A percentile compares a stretch with the other conserved stretches of the same genome.
These are phyloP conservation scores for Trematomus loennbergii DNA, from an alignment of 2,113 vertebrate species.

Conservation along the genomic window DNA sequence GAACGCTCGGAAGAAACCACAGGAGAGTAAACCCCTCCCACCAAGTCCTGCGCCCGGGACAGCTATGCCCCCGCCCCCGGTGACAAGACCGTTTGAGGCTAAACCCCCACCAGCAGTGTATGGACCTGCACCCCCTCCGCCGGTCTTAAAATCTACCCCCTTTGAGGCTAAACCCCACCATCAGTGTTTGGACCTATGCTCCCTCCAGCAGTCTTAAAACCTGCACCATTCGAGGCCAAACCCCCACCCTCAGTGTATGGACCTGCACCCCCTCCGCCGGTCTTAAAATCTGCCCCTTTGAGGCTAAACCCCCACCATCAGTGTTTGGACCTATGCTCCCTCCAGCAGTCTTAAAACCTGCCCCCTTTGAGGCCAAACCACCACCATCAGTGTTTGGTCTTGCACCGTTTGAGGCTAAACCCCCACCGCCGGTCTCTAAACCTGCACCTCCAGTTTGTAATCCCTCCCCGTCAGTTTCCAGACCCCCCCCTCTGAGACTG, in stretches of 20 bases:
- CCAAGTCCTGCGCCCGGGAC: background rate
- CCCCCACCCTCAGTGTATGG: background rate
- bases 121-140: background rate
- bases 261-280: background rate
- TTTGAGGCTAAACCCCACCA: background rate
- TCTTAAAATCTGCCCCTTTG: background rate
- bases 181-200: background rate
- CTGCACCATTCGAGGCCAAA: background rate
- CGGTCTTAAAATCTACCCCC: conserved; percentile 1
- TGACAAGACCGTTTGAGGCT: background rate
- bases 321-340: background rate
- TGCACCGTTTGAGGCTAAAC: background rate
- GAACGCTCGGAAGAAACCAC: conserved; percentile 84
- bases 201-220: background rate
- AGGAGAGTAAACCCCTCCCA: background rate
- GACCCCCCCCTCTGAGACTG: background rate
- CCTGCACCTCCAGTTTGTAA: background rate
- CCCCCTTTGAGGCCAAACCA: background rate
- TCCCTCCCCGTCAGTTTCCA: background rate
- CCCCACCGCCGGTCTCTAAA: background rate
- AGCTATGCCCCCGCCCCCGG: background rate
- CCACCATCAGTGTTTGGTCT: background rate
- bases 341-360: background rate
- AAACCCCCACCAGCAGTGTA: background rate
- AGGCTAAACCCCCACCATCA: background rate